phyloP scores from a whole-genome alignment of 2,797 vertebrate genomes.

The Hippoglossus hippoglossus region DNA sequence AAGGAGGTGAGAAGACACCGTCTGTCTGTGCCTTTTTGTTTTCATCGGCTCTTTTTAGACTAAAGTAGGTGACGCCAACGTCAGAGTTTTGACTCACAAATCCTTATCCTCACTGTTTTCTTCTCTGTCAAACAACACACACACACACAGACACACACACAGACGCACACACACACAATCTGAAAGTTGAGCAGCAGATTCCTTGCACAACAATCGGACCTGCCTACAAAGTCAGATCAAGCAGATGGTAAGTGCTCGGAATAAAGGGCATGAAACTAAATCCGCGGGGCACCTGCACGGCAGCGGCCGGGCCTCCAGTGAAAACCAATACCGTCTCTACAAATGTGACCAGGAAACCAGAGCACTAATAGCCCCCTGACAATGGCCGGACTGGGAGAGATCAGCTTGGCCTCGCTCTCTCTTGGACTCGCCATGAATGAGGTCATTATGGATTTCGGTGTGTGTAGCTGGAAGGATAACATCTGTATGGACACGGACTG shows the following conservation, averaged over 20 bases:
- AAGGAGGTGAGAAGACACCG: constrained; percentile 34
- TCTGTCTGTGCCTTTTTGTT: not conserved
- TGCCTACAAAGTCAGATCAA: constrained; percentile 63
- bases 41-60: too few species aligned
- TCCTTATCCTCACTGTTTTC: not conserved
- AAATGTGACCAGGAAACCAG: constrained; percentile 72
- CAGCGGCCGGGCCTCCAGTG: constrained; percentile 57
- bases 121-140: constrained; percentile 23
- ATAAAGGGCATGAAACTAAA: constrained; percentile 76
- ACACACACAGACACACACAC: constrained; percentile 35
- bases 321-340: constrained; percentile 68
- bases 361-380: constrained; percentile 59
- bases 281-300: constrained; percentile 73
- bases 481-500: constrained; percentile 54
- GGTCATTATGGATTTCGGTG: constrained; percentile 60
- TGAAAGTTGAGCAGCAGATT: constrained; percentile 58
- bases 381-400: constrained; percentile 61
- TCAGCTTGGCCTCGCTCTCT: constrained; percentile 42
- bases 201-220: constrained; percentile 48
- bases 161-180: constrained; percentile 42
- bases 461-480: constrained; percentile 53
- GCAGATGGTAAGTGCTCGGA: constrained; percentile 76
- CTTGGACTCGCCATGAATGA: constrained; percentile 60
- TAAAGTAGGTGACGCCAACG: constrained; percentile 13
- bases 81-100: not conserved